These are phyloP conservation scores for Mesocricetus auratus DNA, from an alignment of 2,113 vertebrate genomes.

Conservation along the genomic window DNA sequence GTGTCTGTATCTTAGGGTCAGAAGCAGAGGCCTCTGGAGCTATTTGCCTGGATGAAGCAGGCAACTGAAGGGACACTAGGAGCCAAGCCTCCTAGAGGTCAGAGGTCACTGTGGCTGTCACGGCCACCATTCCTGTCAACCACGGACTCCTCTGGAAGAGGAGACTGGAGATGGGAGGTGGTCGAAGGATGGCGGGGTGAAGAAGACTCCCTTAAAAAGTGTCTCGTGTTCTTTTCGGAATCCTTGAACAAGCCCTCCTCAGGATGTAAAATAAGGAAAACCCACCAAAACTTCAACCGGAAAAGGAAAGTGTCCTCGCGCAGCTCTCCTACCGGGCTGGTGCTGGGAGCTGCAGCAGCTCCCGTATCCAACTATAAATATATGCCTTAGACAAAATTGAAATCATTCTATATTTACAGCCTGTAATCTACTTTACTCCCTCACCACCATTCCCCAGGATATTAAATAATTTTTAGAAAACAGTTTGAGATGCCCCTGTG, in stretches of 20 bases:
- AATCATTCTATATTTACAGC: not conserved
- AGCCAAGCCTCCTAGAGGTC: not conserved
- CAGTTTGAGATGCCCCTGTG: accelerated
- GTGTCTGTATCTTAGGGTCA: not conserved
- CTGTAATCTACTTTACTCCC: not conserved
- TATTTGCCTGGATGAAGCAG: not conserved
- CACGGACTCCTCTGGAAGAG: too few species aligned
- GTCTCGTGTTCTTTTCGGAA: not conserved
- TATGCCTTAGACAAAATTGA: not conserved
- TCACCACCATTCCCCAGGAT: not conserved
- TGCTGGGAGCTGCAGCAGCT: too few species aligned
- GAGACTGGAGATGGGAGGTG: not conserved
- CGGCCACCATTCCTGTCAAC: not conserved
- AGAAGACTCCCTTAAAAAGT: not conserved
- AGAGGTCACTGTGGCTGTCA: conserved; percentile 3
- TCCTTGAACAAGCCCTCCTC: not conserved
- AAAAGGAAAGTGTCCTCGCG: not conserved
- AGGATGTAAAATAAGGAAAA: not conserved
- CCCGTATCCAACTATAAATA: not conserved
- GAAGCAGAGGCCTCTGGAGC: not conserved
- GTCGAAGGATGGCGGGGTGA: accelerated
- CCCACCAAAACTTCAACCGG: not conserved
- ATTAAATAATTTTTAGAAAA: not conserved
- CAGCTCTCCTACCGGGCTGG: not conserved
- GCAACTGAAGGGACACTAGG: too few species aligned